Evolutionary conservation across 2,113 vertebrate genomes (phyloP).

Genomic region (Pseudorectes ferrugineus): DNA sequence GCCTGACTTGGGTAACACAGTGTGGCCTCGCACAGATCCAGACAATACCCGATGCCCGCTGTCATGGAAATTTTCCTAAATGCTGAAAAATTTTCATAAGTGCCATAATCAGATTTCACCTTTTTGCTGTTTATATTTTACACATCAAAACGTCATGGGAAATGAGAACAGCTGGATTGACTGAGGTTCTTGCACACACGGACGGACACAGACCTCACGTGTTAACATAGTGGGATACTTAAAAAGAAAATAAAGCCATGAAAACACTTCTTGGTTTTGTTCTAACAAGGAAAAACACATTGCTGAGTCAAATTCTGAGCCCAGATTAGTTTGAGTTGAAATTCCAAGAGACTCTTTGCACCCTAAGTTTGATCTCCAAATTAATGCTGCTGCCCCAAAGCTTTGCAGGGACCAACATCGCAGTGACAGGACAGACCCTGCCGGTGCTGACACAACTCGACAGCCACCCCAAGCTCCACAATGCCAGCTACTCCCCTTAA

Average conservation of each 20-base stretch:
- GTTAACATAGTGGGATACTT: fast-evolving
- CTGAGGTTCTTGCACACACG: neutral
- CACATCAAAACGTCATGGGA: neutral
- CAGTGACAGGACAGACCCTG: neutral
- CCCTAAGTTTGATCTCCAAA: neutral
- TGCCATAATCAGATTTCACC: neutral
- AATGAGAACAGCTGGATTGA: neutral
- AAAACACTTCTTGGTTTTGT: neutral
- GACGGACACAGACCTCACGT: fast-evolving
- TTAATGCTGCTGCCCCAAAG: neutral
- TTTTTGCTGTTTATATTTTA: neutral
- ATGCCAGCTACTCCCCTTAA: neutral
- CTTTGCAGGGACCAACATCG: neutral
- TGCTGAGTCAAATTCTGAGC: neutral
- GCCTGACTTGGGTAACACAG: neutral
- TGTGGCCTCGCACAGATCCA: neutral
- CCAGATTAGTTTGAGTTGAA: neutral
- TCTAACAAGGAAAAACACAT: neutral
- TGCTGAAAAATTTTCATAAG: neutral
- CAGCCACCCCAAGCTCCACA: neutral
- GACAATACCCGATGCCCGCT: fast-evolving
- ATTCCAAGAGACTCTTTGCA: neutral
- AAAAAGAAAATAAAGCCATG: neutral
- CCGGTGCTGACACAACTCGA: fast-evolving
- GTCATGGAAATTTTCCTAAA: neutral